A percentile compares a stretch with the other conserved stretches of the same genome.
Conservation (phyloP, 30 jellyfish, hydroid and myxozoan genomes). For the Pseudorhiza aurosa region DNA sequence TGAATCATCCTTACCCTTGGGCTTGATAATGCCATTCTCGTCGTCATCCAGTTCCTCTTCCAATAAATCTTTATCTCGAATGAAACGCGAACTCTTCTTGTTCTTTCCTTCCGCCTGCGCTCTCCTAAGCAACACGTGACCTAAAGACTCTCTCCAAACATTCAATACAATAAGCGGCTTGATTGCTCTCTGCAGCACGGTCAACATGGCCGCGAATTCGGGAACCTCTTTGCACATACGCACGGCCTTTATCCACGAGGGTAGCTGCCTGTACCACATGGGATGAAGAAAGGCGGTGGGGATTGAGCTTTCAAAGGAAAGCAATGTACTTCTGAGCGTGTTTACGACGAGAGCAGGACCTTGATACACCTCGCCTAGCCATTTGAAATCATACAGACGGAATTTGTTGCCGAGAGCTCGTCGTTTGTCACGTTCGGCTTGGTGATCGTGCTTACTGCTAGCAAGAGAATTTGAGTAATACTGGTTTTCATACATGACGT, state of each 20-base stretch:
- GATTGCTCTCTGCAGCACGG: constrained; percentile 81
- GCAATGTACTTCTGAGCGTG: constrained; percentile 84
- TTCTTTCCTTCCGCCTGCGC: constrained; percentile 75
- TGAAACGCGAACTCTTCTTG: constrained; percentile 39
- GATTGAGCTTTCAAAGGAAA: constrained; percentile 92
- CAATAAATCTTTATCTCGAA: constrained; percentile 33
- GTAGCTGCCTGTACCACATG: constrained; percentile 86
- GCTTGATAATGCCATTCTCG: constrained; percentile 43
- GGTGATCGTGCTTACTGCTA: constrained; percentile 91
- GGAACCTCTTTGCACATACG: constrained; percentile 89
- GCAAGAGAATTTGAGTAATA: constrained; percentile 78
- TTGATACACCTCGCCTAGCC: constrained; percentile 90
- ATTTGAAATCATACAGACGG: constrained; percentile 79
- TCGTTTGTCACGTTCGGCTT: constrained; percentile 86
- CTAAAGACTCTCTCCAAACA: constrained; percentile 88
- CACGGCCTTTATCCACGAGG: constrained; percentile 93
- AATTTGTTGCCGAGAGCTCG: constrained; percentile 83
- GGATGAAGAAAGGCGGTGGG: constrained; percentile 98
- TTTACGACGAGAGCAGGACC: constrained; percentile 73
- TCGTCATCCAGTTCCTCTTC: constrained; percentile 69
- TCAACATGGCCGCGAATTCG: constrained; percentile 88
- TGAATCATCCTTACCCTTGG: constrained; percentile 18
- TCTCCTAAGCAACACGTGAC: constrained; percentile 70
- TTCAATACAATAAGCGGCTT: constrained; percentile 88
- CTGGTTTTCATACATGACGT: constrained; percentile 78